Evolutionary conservation across 2,888 invertebrate genomes (phyloP).

Genomic region (Phalera bucephala): DNA sequence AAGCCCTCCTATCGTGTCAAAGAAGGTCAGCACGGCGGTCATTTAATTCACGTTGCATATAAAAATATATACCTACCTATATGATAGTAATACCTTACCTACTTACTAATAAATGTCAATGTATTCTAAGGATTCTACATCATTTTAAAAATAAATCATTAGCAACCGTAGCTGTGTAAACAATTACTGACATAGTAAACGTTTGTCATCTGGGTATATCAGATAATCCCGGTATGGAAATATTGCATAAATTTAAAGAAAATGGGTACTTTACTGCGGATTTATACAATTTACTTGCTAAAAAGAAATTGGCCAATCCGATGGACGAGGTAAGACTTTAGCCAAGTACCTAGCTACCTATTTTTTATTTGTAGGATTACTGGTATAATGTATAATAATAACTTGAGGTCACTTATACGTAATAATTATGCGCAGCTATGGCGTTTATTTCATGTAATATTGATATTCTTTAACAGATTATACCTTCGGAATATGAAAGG

Average conservation of each 20-base stretch:
- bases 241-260: constrained; percentile 66
- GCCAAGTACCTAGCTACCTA: not conserved
- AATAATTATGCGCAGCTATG: too few relatives aligned
- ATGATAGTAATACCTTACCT: too few relatives aligned
- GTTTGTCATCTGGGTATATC: constrained; percentile 8
- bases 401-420: too few relatives aligned
- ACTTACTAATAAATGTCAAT: not conserved
- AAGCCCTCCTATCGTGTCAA: too few relatives aligned
- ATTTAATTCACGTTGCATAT: too few relatives aligned
- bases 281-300: constrained; percentile 63
- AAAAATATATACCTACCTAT: too few relatives aligned
- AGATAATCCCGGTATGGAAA: constrained; percentile 49
- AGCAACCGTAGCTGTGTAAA: constrained; percentile 40
- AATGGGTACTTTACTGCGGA: constrained; percentile 73
- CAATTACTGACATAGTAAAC: constrained; percentile 28
- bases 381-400: too few relatives aligned
- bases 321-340: constrained; percentile 49
- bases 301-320: constrained; percentile 51
- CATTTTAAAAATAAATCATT: constrained; percentile 10
- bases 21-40: too few relatives aligned
- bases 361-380: too few relatives aligned
- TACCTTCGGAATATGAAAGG: constrained; percentile 63
- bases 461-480: too few relatives aligned
- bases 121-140: too few relatives aligned
- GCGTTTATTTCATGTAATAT: too few relatives aligned